These are phyloP conservation scores for Drosophila infuscata DNA, from an alignment of 2,888 invertebrate genomes.

Conservation along the genomic window DNA sequence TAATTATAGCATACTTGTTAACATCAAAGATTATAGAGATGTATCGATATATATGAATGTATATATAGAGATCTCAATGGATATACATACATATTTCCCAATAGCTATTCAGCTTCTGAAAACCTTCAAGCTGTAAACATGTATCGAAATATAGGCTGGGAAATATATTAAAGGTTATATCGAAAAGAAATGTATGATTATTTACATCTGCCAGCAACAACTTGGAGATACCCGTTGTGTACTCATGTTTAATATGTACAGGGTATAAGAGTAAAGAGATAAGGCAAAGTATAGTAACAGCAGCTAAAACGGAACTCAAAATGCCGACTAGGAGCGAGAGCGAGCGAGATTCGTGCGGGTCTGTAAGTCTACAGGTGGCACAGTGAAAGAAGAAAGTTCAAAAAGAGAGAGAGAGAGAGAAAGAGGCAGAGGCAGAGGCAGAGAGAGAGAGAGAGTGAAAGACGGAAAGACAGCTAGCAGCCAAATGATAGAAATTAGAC, in stretches of 20 bases:
- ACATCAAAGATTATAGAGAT: too few relatives aligned
- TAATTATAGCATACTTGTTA: background rate
- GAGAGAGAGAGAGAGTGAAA: slow-evolving; percentile 2
- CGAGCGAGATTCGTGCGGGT: slow-evolving; percentile 24
- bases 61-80: background rate
- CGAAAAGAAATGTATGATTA: background rate
- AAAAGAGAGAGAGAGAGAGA: slow-evolving; percentile 18
- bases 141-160: background rate
- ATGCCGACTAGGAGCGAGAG: slow-evolving; percentile 2
- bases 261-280: slow-evolving; percentile 2
- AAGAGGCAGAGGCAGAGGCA: slow-evolving; percentile 10
- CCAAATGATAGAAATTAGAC: slow-evolving; percentile 75
- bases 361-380: slow-evolving; percentile 66
- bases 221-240: background rate
- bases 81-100: background rate
- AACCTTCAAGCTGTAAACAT: background rate
- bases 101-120: background rate
- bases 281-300: slow-evolving; percentile 68
- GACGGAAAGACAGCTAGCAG: slow-evolving; percentile 20
- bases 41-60: background rate
- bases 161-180: background rate
- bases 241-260: background rate
- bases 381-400: slow-evolving; percentile 80
- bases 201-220: background rate
- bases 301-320: slow-evolving; percentile 67